Percentiles rank a stretch among this genome's conserved stretches.
phyloP scores from a whole-genome alignment of 1,140 invertebrate species.

The Bombus polaris region DNA sequence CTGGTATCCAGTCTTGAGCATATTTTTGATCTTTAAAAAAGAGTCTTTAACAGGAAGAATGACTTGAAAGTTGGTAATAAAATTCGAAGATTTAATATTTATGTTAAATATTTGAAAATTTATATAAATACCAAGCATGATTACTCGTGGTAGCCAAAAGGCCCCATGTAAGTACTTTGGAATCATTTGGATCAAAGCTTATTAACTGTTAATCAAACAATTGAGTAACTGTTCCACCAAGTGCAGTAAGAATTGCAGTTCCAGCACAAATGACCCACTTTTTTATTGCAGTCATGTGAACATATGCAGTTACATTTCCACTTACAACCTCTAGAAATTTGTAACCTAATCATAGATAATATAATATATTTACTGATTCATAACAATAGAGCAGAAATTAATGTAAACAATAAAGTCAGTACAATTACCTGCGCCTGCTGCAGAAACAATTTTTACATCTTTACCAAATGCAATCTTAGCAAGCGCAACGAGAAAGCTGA shows the following conservation, averaged over 20 bases:
- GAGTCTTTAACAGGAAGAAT: constrained; percentile 4
- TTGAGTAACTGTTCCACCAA: constrained; percentile 76
- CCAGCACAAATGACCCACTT: constrained; percentile 99
- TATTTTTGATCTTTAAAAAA: constrained; percentile 15
- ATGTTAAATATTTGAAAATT: constrained; percentile 71
- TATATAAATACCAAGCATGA: constrained; percentile 78
- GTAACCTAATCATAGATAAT: constrained; percentile 86
- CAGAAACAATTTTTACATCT: constrained; percentile 86
- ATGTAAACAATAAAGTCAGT: constrained; percentile 73
- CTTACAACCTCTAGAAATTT: constrained; percentile 95
- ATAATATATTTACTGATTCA: background rate
- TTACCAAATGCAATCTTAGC: constrained; percentile 88
- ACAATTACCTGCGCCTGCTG: constrained; percentile 90
- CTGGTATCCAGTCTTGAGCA: constrained; percentile 16
- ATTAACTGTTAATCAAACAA: constrained; percentile 71
- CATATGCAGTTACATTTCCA: constrained; percentile 93
- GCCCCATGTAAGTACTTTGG: constrained; percentile 72
- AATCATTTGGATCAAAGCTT: constrained; percentile 69
- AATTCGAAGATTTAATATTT: constrained; percentile 17
- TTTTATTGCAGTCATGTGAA: constrained; percentile 97
- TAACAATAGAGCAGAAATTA: background rate
- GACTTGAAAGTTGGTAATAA: constrained; percentile 22
- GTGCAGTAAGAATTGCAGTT: constrained; percentile 91
- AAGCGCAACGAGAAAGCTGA: background rate
- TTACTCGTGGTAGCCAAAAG: constrained; percentile 78